A percentile compares a stretch with the other conserved stretches of the same genome.
phyloP scores from a whole-genome alignment of 2,113 vertebrate species.

The Campylomormyrus tamandua region DNA sequence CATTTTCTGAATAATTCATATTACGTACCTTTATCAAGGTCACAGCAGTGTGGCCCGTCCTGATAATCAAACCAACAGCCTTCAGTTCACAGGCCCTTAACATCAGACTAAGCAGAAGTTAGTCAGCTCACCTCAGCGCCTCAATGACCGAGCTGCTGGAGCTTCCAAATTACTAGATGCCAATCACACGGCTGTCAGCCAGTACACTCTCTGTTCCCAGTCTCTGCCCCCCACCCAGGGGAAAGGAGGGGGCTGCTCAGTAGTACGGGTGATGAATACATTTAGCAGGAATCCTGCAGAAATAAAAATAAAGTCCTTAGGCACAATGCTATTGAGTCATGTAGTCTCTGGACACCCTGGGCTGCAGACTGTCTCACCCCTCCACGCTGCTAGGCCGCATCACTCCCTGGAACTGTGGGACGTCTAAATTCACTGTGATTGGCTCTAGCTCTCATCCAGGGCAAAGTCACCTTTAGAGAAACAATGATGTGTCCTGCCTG shows the following conservation, averaged over 20 bases:
- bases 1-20: not conserved
- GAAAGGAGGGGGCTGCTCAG: not conserved
- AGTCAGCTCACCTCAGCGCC: not conserved
- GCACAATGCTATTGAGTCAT: not conserved
- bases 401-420: not conserved
- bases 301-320: not conserved
- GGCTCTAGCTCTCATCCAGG: not conserved
- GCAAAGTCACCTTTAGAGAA: not conserved
- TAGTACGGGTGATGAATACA: not conserved
- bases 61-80: not conserved
- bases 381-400: not conserved
- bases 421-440: not conserved
- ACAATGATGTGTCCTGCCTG: not conserved
- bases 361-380: not conserved
- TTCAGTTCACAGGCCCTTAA: not conserved
- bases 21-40: not conserved
- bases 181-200: not conserved
- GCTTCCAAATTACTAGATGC: not conserved
- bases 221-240: not conserved
- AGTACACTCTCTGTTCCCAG: not conserved
- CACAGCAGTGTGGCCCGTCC: not conserved
- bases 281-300: not conserved
- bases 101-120: not conserved
- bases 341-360: not conserved
- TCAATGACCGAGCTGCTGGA: not conserved